Base-by-base conservation (phyloP, 2,888 invertebrate genomes). In the Marasmarcha lunaedactyla region DNA sequence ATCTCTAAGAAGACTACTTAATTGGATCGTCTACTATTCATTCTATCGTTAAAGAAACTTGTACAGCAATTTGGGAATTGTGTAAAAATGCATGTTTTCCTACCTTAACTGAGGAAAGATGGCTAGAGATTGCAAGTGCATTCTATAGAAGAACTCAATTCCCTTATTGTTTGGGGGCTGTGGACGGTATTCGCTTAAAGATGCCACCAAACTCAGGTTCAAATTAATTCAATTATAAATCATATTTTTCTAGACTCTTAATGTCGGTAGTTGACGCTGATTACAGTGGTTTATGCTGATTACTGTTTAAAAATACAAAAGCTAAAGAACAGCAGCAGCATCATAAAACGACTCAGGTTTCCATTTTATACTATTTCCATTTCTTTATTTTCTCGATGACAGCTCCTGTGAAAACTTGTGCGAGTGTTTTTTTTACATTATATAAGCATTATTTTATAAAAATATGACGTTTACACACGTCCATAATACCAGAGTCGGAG, bases 221-320 rank as follows among this genome's bases (percentile, higher is more conserved):
- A 15, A 26, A 30, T 27, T 45, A 37, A 25, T 37, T 25, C 20
- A 45, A 45, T 30, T 45, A 45, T 27, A 45, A 45, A 30, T 15
- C 14, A 14, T 42, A 39, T 37, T 43, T 42, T 35, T 46, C 43
- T 38, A 10, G 37, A n/a, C n/a, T 46, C 10, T 38, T 46, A 11
- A 36, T 43, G 35, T 41, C 41, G 27, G 38, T 42, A 35, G 34
- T 14, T 33, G 40, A 46, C 38, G 38, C 42, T 6, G n/a, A n/a
- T n/a, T n/a, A n/a, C n/a, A n/a, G n/a, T n/a, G n/a, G n/a, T n/a
- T n/a, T n/a, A n/a, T n/a, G n/a, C n/a, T n/a, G 37, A 43, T 33
- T 43, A 39, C 14, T 35, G 37, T 15, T 45, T 42, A n/a, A n/a
- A n/a, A n/a, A n/a, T n/a, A n/a, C n/a, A n/a, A n/a, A n/a, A n/a